phyloP scores from a whole-genome alignment of 2,797 vertebrate species.

The Siniperca obscura region DNA sequence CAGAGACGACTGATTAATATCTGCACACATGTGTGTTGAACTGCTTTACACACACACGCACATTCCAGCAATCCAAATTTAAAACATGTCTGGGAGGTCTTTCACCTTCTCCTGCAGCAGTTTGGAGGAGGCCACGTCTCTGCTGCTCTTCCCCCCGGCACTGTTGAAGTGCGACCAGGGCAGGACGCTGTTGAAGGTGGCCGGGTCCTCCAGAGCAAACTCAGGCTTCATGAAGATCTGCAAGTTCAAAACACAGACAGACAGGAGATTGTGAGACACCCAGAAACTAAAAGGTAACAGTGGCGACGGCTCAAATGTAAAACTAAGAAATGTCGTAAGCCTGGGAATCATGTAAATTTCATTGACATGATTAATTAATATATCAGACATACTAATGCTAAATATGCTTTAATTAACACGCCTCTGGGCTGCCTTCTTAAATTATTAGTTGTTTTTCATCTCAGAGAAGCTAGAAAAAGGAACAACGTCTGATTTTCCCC shows the following conservation, averaged over 20 bases:
- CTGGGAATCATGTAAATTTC: background rate
- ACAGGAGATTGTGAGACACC: background rate
- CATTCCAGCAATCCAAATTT: no score
- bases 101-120: conserved; percentile 97
- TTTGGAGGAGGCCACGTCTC: conserved; percentile 93
- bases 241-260: background rate
- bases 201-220: conserved; percentile 95
- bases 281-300: background rate
- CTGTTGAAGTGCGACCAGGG: conserved; percentile 98
- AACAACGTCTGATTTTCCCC: background rate
- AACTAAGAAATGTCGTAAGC: no score
- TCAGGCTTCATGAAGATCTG: conserved; percentile 98
- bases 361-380: background rate
- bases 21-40: background rate
- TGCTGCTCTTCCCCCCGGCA: conserved; percentile 90
- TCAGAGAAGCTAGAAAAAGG: background rate
- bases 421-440: background rate
- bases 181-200: conserved; percentile 94
- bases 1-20: background rate
- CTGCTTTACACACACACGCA: background rate
- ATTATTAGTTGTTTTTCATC: background rate
- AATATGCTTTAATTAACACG: background rate
- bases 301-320: background rate
- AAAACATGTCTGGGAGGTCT: no score
- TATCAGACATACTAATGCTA: background rate